Evolutionary conservation across 2,888 invertebrate species (phyloP).

Genomic region (Pterostichus niger): DNA sequence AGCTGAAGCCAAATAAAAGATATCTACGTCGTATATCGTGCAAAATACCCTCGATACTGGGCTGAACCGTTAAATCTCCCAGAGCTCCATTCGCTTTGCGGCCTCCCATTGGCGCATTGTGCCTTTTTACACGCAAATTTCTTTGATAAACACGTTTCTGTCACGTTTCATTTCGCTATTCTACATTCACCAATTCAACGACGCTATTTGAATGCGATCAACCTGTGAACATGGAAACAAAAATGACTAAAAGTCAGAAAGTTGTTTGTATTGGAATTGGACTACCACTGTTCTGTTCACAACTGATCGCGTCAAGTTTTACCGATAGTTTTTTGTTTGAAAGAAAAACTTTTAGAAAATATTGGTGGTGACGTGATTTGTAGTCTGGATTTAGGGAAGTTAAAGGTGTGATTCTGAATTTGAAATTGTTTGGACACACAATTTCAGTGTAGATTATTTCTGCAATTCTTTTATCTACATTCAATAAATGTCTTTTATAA

Average conservation of each 20-base stretch:
- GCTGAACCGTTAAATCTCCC: constrained; percentile 15
- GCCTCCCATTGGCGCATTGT: constrained; percentile 43
- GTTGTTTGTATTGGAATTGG: constrained; percentile 43
- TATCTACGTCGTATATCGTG: constrained; percentile 1
- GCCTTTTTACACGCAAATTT: constrained; percentile 63
- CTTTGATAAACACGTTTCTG: constrained; percentile 61
- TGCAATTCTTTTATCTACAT: not conserved
- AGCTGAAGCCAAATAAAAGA: not conserved
- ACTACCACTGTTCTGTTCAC: constrained; percentile 35
- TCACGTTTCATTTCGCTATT: constrained; percentile 48
- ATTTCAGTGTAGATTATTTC: too few species aligned
- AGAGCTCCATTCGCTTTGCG: constrained; percentile 4
- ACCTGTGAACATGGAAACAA: constrained; percentile 43
- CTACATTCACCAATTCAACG: constrained; percentile 43
- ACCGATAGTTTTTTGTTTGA: constrained; percentile 41
- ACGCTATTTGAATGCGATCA: constrained; percentile 42
- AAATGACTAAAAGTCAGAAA: constrained; percentile 45
- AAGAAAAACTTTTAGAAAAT: constrained; percentile 43
- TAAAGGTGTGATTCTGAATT: constrained; percentile 24
- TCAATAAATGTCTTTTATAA: not conserved
- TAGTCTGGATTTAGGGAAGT: constrained; percentile 21
- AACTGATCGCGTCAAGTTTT: constrained; percentile 38
- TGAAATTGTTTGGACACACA: not conserved
- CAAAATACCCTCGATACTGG: not conserved
- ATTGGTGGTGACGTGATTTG: constrained; percentile 41